phyloP scores from a whole-genome alignment of 2,888 invertebrate species.

The Nomada hirtipes region DNA sequence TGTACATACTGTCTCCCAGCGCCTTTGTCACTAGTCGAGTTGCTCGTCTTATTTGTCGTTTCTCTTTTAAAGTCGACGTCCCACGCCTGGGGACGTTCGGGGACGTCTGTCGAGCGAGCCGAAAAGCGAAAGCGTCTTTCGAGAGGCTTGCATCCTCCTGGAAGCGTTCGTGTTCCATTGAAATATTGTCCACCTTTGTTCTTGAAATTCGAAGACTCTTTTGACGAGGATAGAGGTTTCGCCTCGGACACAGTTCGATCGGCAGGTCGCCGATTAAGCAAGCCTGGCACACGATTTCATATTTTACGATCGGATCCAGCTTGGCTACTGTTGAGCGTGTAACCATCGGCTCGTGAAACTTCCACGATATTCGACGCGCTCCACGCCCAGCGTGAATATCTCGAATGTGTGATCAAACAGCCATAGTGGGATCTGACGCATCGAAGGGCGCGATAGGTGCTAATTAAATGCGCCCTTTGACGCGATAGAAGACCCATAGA shows the following conservation, averaged over 20 bases:
- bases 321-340: not conserved
- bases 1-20: conserved; percentile 39
- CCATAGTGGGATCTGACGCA: conserved; percentile 34
- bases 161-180: not conserved
- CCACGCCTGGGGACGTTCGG: conserved; percentile 37
- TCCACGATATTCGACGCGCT: conserved; percentile 28
- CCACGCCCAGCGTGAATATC: conserved; percentile 42
- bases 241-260: too few species aligned
- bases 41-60: conserved; percentile 62
- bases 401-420: conserved; percentile 53
- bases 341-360: conserved; percentile 15
- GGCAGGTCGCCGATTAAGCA: not conserved
- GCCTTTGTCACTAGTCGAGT: conserved; percentile 64
- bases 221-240: too few species aligned
- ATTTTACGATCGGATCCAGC: too few species aligned
- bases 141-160: not conserved
- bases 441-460: conserved; percentile 66
- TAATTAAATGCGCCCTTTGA: conserved; percentile 79
- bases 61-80: conserved; percentile 47
- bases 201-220: too few species aligned
- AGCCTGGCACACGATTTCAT: not conserved
- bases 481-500: conserved; percentile 60
- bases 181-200: not conserved
- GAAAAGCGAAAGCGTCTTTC: conserved; percentile 18
- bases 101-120: conserved; percentile 20